These are phyloP conservation scores for Lumbricus terrestris DNA, from an alignment of 2,888 invertebrate genomes.

Conservation along the genomic window DNA sequence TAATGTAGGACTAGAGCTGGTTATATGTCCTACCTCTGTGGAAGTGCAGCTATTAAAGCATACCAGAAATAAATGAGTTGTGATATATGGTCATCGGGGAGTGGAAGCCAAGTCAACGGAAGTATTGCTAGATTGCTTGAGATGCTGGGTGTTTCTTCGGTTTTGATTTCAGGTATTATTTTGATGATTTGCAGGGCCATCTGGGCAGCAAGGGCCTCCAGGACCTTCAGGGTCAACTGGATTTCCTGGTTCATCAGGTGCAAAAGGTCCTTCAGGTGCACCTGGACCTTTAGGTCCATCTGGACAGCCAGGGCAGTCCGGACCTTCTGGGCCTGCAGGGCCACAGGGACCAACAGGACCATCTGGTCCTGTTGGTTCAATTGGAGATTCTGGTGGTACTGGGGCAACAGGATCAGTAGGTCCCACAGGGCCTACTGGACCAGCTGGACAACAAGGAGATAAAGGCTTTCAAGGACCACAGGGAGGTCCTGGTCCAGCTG, in stretches of 20 bases:
- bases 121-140: background rate
- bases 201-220: constrained; percentile 47
- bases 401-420: constrained; percentile 25
- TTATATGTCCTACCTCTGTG: background rate
- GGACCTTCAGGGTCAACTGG: constrained; percentile 46
- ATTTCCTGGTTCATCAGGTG: constrained; percentile 59
- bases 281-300: constrained; percentile 27
- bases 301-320: constrained; percentile 41
- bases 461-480: constrained; percentile 13
- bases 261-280: constrained; percentile 19
- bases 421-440: constrained; percentile 24
- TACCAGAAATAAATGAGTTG: background rate
- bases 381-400: constrained; percentile 23
- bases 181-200: constrained; percentile 23
- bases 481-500: constrained; percentile 36
- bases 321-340: constrained; percentile 40
- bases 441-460: constrained; percentile 21
- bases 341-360: constrained; percentile 20
- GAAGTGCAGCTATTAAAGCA: background rate
- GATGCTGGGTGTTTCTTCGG: background rate
- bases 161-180: background rate
- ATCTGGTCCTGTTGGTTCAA: constrained; percentile 23
- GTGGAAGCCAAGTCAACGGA: background rate
- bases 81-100: background rate
- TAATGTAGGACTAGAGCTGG: background rate